Evolutionary conservation across 2,797 vertebrate genomes (phyloP).

Genomic region (Pipistrellus kuhlii): DNA sequence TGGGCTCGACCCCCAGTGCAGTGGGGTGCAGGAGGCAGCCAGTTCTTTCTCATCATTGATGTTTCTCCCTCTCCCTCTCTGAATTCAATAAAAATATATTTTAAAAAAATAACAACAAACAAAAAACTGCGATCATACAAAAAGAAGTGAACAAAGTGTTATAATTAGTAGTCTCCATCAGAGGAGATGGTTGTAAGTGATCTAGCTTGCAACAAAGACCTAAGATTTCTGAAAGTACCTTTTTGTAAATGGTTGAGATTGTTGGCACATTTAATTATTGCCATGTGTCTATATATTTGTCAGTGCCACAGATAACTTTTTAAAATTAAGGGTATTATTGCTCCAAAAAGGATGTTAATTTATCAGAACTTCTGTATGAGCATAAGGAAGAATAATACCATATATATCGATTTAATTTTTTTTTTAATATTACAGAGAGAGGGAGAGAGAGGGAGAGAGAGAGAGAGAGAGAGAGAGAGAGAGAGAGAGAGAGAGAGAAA

Average conservation of each 20-base stretch:
- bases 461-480: no score
- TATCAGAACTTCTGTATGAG: conserved; percentile 13
- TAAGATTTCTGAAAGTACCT: not conserved
- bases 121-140: not conserved
- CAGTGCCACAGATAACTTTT: not conserved
- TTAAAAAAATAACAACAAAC: no score
- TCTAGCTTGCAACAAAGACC: not conserved
- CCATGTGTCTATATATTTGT: not conserved
- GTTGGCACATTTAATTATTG: conserved; percentile 32
- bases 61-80: no score
- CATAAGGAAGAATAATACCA: not conserved
- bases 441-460: no score
- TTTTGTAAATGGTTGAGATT: not conserved
- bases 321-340: not conserved
- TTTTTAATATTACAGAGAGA: not conserved
- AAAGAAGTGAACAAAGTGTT: not conserved
- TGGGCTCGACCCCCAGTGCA: no score
- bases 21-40: no score
- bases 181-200: not conserved
- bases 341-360: conserved; percentile 22
- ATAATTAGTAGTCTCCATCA: not conserved
- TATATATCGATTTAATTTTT: not conserved
- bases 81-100: no score
- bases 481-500: no score
- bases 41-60: no score